Evolutionary conservation across 1,140 invertebrate species (phyloP).

Genomic region (Diorhabda carinulata): DNA sequence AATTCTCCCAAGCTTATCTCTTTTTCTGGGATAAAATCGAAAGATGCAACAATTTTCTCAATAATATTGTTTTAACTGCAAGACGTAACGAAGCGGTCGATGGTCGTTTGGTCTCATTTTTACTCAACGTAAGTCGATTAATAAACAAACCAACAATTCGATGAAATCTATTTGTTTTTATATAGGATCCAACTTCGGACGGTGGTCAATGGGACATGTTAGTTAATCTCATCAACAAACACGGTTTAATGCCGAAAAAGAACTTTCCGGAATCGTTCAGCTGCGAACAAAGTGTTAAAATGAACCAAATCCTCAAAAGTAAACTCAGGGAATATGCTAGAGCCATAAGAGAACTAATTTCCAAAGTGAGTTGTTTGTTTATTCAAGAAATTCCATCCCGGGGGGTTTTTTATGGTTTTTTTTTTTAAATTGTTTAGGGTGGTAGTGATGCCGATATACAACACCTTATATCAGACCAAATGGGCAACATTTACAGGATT

Average conservation of each 20-base stretch:
- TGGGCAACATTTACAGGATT: slow-evolving; percentile 75
- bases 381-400: no score
- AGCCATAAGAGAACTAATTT: slow-evolving; percentile 61
- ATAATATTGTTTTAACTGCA: slow-evolving; percentile 75
- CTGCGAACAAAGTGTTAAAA: slow-evolving; percentile 65
- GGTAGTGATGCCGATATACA: slow-evolving; percentile 57
- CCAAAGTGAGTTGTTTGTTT: slow-evolving; percentile 39
- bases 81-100: slow-evolving; percentile 70
- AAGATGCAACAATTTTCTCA: slow-evolving; percentile 78
- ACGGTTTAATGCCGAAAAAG: slow-evolving; percentile 84
- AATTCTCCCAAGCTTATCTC: slow-evolving; percentile 83
- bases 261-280: slow-evolving; percentile 81
- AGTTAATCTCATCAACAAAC: slow-evolving; percentile 78
- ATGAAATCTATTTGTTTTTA: not conserved
- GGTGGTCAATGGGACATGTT: slow-evolving; percentile 94
- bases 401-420: no score
- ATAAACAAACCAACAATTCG: not conserved
- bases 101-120: slow-evolving; percentile 70
- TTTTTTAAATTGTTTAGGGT: not conserved
- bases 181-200: slow-evolving; percentile 70
- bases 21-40: slow-evolving; percentile 94
- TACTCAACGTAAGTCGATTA: slow-evolving; percentile 58
- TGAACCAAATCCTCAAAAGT: slow-evolving; percentile 75
- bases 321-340: slow-evolving; percentile 83
- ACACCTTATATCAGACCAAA: slow-evolving; percentile 60